Percentiles rank a stretch among this genome's conserved stretches.
These are phyloP conservation scores for Plebejus argus DNA, from an alignment of 2,888 invertebrate genomes.

Conservation along the genomic window DNA sequence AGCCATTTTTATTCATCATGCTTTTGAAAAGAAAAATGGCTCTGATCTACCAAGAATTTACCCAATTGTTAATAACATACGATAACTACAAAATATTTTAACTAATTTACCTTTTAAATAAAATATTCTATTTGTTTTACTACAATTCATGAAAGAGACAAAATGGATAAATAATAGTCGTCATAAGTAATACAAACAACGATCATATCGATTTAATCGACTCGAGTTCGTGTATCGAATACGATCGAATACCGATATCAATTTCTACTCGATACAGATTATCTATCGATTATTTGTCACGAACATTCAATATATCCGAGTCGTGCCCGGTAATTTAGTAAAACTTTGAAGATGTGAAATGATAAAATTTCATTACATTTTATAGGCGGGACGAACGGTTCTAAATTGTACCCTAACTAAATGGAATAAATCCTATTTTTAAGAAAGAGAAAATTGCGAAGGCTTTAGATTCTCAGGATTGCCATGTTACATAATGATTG, in stretches of 20 bases:
- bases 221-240: slow-evolving; percentile 54
- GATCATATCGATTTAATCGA: slow-evolving; percentile 67
- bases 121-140: neutral
- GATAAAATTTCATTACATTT: slow-evolving; percentile 21
- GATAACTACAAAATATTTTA: no score
- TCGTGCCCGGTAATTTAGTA: slow-evolving; percentile 43
- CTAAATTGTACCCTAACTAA: neutral
- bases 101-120: neutral
- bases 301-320: slow-evolving; percentile 50
- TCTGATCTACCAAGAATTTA: no score
- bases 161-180: slow-evolving; percentile 27
- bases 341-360: slow-evolving; percentile 33
- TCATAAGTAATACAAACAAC: slow-evolving; percentile 51
- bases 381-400: neutral
- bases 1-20: no score
- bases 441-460: neutral
- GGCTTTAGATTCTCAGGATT: neutral
- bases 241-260: slow-evolving; percentile 44
- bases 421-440: neutral
- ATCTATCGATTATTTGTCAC: slow-evolving; percentile 65
- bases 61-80: no score
- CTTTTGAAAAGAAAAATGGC: no score
- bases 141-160: neutral
- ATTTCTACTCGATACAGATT: slow-evolving; percentile 47
- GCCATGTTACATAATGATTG: slow-evolving; percentile 13